These are phyloP conservation scores for Lycocorax pyrrhopterus DNA, from an alignment of 2,113 vertebrate genomes.

Conservation along the genomic window DNA sequence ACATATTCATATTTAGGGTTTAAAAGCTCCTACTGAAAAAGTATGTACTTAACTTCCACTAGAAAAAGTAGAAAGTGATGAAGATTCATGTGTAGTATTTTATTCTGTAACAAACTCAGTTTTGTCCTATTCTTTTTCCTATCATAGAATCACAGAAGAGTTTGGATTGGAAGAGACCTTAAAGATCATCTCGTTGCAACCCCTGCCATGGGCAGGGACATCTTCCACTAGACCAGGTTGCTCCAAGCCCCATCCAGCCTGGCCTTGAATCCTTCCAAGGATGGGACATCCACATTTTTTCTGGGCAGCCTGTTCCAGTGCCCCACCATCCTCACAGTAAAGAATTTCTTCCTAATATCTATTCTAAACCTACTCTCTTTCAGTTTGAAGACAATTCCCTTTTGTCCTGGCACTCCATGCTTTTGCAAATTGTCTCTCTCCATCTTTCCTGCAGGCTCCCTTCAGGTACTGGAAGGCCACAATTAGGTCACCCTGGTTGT, in stretches of 20 bases:
- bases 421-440: background rate
- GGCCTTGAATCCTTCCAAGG: background rate
- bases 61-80: background rate
- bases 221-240: background rate
- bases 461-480: background rate
- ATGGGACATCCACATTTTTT: background rate
- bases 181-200: background rate
- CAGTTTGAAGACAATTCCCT: background rate
- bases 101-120: background rate
- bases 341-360: background rate
- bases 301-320: background rate
- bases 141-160: background rate
- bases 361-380: background rate
- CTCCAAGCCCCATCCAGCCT: background rate
- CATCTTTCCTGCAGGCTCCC: background rate
- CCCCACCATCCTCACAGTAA: background rate
- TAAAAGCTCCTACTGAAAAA: background rate
- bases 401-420: too few relatives aligned
- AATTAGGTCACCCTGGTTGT: background rate
- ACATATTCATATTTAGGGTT: background rate
- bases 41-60: background rate
- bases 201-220: background rate
- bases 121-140: background rate
- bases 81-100: background rate
- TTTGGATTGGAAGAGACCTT: background rate